A percentile compares a stretch with the other conserved stretches of the same genome.
These are phyloP conservation scores for Cygnus olor DNA, from an alignment of 2,797 vertebrate species.

Conservation along the genomic window DNA sequence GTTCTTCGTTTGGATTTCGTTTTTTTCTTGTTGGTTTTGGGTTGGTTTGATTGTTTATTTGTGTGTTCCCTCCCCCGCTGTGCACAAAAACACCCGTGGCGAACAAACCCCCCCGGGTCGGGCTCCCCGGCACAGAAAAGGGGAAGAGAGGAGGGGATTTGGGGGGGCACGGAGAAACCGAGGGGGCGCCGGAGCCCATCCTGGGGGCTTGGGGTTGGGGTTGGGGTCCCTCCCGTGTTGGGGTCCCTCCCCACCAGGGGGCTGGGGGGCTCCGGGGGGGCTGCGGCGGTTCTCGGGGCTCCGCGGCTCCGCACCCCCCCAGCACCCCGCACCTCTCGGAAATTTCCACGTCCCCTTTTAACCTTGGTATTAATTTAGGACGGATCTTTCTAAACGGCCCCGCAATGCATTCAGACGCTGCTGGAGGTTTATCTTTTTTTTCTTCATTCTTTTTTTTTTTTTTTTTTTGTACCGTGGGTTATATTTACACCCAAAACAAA, in stretches of 20 bases:
- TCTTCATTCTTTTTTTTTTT: no score
- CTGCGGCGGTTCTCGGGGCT: background rate
- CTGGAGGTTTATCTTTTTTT: slow-evolving; percentile 68
- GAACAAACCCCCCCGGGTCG: background rate
- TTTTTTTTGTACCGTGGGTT: slow-evolving; percentile 71
- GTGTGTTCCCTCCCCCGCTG: background rate
- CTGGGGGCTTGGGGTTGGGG: no score
- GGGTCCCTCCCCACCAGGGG: no score
- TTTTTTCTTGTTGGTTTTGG: no score
- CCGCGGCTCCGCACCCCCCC: background rate
- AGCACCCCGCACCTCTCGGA: background rate
- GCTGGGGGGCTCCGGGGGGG: background rate
- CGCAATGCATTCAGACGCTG: slow-evolving; percentile 64
- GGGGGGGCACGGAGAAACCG: background rate
- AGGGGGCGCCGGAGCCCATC: no score
- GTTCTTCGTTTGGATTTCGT: background rate
- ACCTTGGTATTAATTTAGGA: slow-evolving; percentile 64
- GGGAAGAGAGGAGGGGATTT: background rate
- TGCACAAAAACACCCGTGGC: background rate
- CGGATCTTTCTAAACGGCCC: slow-evolving; percentile 43
- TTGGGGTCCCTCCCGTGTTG: no score
- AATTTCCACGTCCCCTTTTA: slow-evolving; percentile 61
- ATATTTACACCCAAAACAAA: slow-evolving; percentile 84
- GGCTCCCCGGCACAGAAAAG: background rate
- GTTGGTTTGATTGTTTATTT: background rate